These are phyloP conservation scores for Gryllus bimaculatus DNA, from an alignment of 1,140 invertebrate genomes.

Conservation along the genomic window DNA sequence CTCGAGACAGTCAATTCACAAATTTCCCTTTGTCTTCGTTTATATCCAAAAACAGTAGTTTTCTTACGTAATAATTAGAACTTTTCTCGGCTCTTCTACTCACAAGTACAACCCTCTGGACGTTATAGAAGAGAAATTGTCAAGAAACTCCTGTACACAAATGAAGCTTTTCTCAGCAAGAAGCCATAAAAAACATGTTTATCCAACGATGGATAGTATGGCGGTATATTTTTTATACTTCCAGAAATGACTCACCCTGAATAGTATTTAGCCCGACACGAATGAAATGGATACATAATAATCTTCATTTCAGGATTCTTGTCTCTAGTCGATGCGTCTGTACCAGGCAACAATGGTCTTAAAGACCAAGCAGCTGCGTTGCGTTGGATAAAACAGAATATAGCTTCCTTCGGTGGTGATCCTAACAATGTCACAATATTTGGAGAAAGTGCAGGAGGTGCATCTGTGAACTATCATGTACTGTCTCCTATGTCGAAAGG, in stretches of 20 bases:
- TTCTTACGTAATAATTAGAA: too few relatives aligned
- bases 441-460: slow-evolving; percentile 25
- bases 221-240: too few relatives aligned
- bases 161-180: too few relatives aligned
- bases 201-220: too few relatives aligned
- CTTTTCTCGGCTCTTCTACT: too few relatives aligned
- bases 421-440: slow-evolving; percentile 24
- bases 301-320: slow-evolving; percentile 25
- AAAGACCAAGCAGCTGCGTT: slow-evolving; percentile 36
- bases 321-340: slow-evolving; percentile 21
- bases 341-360: slow-evolving; percentile 33
- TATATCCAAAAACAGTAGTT: too few relatives aligned
- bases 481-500: slow-evolving; percentile 19
- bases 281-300: background rate
- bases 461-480: slow-evolving; percentile 17
- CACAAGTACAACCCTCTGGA: too few relatives aligned
- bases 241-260: background rate
- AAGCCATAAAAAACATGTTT: too few relatives aligned
- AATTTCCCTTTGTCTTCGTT: too few relatives aligned
- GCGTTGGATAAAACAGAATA: slow-evolving; percentile 36
- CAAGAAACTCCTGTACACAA: too few relatives aligned
- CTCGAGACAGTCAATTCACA: too few relatives aligned
- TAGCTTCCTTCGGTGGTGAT: slow-evolving; percentile 32
- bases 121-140: too few relatives aligned
- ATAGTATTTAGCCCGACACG: background rate